These are phyloP conservation scores for Hydrozoanthus tunicans DNA, from an alignment of 64 coral and sea anemone species.

Conservation along the genomic window DNA sequence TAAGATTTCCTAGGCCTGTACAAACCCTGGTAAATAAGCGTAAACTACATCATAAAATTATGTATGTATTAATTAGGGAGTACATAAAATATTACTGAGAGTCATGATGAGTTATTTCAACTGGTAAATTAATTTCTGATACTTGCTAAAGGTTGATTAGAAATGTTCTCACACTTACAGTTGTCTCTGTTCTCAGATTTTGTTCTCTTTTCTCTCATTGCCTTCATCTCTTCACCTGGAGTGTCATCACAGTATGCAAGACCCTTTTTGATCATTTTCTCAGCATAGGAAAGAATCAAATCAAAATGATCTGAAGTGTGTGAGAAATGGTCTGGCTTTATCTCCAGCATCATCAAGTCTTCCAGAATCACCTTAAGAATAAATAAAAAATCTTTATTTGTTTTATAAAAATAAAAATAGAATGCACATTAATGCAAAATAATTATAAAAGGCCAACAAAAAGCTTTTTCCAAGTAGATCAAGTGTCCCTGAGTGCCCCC, in stretches of 20 bases:
- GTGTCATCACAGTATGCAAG: conserved; percentile 94
- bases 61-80: too few species aligned
- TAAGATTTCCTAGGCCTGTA: too few species aligned
- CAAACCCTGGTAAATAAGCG: too few species aligned
- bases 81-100: too few species aligned
- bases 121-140: too few species aligned
- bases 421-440: not conserved
- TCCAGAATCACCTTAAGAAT: conserved; percentile 81
- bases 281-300: conserved; percentile 77
- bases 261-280: conserved; percentile 87
- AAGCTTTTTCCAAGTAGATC: too few species aligned
- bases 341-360: conserved; percentile 83
- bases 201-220: conserved; percentile 81
- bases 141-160: not conserved
- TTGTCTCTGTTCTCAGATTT: conserved; percentile 92
- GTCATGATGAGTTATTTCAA: not conserved
- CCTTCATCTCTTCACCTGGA: conserved; percentile 87
- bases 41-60: too few species aligned
- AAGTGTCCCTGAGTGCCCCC: too few species aligned
- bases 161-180: conserved; percentile 62
- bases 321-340: conserved; percentile 84
- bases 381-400: not conserved
- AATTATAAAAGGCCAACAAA: not conserved
- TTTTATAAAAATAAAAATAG: not conserved
- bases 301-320: conserved; percentile 99